Conservation (phyloP, 92 coral and sea anemone species). For the Pocillopora grandis region DNA sequence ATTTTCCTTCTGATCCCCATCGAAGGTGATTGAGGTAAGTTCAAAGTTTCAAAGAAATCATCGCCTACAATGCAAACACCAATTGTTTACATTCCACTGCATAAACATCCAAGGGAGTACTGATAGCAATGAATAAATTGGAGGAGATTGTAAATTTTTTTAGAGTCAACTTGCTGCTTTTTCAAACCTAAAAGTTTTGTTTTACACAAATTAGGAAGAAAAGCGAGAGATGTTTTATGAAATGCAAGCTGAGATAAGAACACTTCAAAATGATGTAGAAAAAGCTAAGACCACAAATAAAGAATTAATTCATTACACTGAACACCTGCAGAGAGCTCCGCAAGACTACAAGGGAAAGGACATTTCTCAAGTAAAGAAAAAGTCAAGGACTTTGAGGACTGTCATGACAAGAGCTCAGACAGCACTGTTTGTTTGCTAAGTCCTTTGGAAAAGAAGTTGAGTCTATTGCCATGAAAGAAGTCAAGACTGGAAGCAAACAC, state of each 20-base stretch:
- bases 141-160: too few relatives aligned
- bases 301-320: background rate
- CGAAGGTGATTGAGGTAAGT: too few relatives aligned
- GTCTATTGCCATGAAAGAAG: slow-evolving; percentile 16
- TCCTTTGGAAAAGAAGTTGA: slow-evolving; percentile 31
- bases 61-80: too few relatives aligned
- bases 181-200: too few relatives aligned
- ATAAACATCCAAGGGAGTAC: too few relatives aligned
- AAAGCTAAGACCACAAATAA: slow-evolving; percentile 19
- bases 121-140: too few relatives aligned
- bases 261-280: slow-evolving; percentile 16
- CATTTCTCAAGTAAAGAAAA: slow-evolving; percentile 33
- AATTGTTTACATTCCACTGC: too few relatives aligned
- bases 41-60: too few relatives aligned
- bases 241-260: slow-evolving; percentile 14
- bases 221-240: background rate
- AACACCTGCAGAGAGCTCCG: slow-evolving; percentile 2
- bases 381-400: slow-evolving; percentile 18
- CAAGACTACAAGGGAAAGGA: slow-evolving; percentile 26
- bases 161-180: too few relatives aligned
- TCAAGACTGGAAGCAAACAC: slow-evolving; percentile 17
- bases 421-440: slow-evolving; percentile 50
- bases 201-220: background rate
- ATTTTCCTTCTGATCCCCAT: too few relatives aligned
- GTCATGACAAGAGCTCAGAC: slow-evolving; percentile 20